A percentile compares a stretch with the other conserved stretches of the same genome.
These are phyloP conservation scores for Alethe castanea DNA, from an alignment of 2,113 vertebrate species.

Conservation along the genomic window DNA sequence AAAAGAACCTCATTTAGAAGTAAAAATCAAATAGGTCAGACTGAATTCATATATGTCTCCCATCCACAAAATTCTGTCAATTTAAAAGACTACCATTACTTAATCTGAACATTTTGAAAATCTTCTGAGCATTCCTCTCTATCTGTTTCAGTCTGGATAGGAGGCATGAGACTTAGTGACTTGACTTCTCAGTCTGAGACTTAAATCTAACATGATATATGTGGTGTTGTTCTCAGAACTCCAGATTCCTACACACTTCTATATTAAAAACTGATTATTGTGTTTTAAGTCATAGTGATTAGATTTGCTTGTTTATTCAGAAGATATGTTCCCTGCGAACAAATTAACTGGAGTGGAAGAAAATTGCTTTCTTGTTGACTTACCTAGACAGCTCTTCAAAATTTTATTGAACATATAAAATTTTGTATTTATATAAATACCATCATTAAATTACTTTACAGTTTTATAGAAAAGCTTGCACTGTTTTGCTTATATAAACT, in stretches of 20 bases:
- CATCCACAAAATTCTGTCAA: background rate
- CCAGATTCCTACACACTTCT: background rate
- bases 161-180: background rate
- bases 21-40: background rate
- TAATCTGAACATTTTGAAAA: background rate
- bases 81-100: background rate
- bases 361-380: slow-evolving; percentile 28
- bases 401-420: background rate
- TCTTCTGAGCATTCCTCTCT: background rate
- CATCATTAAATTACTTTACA: background rate
- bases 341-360: background rate
- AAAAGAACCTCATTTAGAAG: background rate
- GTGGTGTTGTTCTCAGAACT: background rate
- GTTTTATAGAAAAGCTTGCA: background rate
- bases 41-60: background rate
- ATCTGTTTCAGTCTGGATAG: background rate
- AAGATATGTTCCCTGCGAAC: background rate
- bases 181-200: background rate
- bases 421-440: slow-evolving; percentile 3
- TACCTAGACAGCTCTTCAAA: background rate
- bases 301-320: slow-evolving; percentile 4
- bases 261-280: background rate
- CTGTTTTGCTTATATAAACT: background rate
- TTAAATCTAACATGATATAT: background rate
- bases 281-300: background rate